A percentile compares a stretch with the other conserved stretches of the same genome.
These are phyloP conservation scores for Lithophane semibrunnea DNA, from an alignment of 2,888 invertebrate genomes.

Conservation along the genomic window DNA sequence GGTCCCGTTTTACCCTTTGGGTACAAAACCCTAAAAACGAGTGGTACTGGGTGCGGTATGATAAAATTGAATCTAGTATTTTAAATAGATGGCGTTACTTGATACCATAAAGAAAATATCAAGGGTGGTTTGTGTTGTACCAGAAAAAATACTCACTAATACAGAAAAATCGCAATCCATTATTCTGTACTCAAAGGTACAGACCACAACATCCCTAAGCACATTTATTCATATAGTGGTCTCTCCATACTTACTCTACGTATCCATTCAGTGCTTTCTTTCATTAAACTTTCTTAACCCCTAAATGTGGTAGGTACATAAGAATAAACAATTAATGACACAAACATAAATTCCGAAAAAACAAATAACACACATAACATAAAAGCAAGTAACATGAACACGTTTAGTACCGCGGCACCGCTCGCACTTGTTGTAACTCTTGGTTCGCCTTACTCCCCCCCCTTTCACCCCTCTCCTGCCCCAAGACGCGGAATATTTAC, in stretches of 20 bases:
- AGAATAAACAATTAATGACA: slow-evolving; percentile 16
- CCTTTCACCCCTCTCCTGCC: slow-evolving; percentile 69
- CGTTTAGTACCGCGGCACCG: slow-evolving; percentile 57
- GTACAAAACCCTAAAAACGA: too few species aligned
- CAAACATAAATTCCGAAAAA: slow-evolving; percentile 54
- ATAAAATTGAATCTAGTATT: neutral
- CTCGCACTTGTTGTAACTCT: slow-evolving; percentile 66
- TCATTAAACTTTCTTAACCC: neutral
- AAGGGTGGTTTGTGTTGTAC: neutral
- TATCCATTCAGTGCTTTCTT: too few species aligned
- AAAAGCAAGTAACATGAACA: slow-evolving; percentile 67
- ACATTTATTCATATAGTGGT: too few species aligned
- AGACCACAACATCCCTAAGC: too few species aligned
- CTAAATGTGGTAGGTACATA: neutral
- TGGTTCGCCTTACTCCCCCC: slow-evolving; percentile 69
- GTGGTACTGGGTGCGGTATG: too few species aligned
- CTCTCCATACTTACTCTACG: too few species aligned
- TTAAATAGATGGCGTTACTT: neutral
- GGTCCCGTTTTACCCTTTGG: too few species aligned
- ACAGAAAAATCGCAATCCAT: neutral
- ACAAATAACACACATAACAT: slow-evolving; percentile 72
- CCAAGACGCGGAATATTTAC: slow-evolving; percentile 89
- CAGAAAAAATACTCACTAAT: neutral
- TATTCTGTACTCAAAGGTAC: too few species aligned
- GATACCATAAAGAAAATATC: neutral